A percentile compares a stretch with the other conserved stretches of the same genome.
Conservation (phyloP, 1,140 invertebrate genomes). For the Neomicropteryx cornuta region DNA sequence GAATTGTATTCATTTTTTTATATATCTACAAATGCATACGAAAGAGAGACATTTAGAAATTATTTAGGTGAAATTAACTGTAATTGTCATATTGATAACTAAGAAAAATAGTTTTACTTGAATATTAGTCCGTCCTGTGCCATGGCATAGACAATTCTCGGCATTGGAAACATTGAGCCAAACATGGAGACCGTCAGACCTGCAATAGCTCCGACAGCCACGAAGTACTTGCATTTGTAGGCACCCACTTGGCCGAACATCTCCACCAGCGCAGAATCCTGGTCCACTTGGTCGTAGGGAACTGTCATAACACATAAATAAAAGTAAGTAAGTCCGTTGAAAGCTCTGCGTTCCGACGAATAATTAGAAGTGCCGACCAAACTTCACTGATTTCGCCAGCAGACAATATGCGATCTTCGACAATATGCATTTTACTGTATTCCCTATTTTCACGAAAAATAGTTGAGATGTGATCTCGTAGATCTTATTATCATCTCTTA, state of each 20-base stretch:
- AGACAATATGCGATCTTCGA: no score
- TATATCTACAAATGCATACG: no score
- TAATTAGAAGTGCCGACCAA: not conserved
- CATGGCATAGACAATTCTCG: slow-evolving; percentile 90
- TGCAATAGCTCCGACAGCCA: slow-evolving; percentile 80
- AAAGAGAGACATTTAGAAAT: no score
- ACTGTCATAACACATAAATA: slow-evolving; percentile 48
- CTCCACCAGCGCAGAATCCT: slow-evolving; percentile 78
- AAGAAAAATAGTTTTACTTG: slow-evolving; percentile 46
- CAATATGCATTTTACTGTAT: no score
- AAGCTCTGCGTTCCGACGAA: not conserved
- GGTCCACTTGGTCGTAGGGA: slow-evolving; percentile 74
- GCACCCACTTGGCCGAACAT: slow-evolving; percentile 88
- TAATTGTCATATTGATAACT: no score
- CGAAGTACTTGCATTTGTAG: slow-evolving; percentile 77
- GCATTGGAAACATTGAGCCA: slow-evolving; percentile 95
- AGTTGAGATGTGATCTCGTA: no score
- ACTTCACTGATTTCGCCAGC: not conserved
- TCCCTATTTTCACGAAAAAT: no score
- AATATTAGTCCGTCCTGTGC: slow-evolving; percentile 88
- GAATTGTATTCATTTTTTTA: no score
- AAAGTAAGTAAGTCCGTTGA: slow-evolving; percentile 6
- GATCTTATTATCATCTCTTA: no score
- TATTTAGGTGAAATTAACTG: no score
- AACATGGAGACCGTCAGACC: slow-evolving; percentile 90